Percentiles rank a stretch among this genome's conserved stretches.
Evolutionary conservation across 2,113 vertebrate species (phyloP).

Genomic region (Anarhynchus alexandrinus): DNA sequence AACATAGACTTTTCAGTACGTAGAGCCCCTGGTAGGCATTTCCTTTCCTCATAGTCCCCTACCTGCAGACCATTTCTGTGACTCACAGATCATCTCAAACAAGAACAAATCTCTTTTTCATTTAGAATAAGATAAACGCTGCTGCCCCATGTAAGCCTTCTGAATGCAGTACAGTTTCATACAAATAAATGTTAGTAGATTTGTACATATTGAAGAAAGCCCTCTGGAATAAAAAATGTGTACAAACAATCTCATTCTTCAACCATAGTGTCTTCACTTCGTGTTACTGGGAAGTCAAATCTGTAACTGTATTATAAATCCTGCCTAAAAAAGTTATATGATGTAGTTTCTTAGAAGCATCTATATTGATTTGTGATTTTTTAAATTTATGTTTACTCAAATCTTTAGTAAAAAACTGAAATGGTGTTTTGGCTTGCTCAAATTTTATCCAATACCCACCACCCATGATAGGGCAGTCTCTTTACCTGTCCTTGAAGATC

Average conservation of each 20-base stretch:
- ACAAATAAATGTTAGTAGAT: not conserved
- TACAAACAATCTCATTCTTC: not conserved
- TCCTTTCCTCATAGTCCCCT: not conserved
- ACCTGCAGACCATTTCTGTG: not conserved
- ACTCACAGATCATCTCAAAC: not conserved
- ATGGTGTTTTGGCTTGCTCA: not conserved
- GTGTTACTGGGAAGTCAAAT: not conserved
- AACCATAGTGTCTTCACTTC: not conserved
- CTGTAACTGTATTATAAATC: not conserved
- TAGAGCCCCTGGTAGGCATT: not conserved
- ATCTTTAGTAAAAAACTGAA: not conserved
- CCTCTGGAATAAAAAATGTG: not conserved
- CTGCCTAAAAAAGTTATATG: not conserved
- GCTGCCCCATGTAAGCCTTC: not conserved
- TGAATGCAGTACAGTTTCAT: not conserved
- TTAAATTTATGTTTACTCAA: not conserved
- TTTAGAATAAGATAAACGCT: not conserved
- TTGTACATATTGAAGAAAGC: not conserved
- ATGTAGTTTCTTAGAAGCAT: not conserved
- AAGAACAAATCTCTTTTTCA: not conserved
- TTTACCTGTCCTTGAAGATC: slow-evolving; percentile 91
- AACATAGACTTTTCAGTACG: not conserved
- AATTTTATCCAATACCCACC: not conserved
- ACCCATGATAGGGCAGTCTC: too few species aligned
- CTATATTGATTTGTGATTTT: not conserved